phyloP scores from a whole-genome alignment of 2,113 vertebrate genomes.

The Neolamprologus ventralis region DNA sequence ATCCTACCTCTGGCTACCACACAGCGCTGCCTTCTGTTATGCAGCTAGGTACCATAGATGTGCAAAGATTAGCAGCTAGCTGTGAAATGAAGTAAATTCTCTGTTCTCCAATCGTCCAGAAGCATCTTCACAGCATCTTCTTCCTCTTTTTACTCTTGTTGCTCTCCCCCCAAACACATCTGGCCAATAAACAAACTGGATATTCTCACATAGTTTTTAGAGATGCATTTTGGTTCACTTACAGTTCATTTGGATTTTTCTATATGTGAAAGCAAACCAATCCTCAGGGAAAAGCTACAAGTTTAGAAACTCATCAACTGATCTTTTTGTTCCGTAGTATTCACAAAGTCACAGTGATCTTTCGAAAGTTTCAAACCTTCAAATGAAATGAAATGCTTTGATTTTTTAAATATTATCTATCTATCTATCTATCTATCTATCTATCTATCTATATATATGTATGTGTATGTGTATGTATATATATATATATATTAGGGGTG shows the following conservation, averaged over 20 bases:
- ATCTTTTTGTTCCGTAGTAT: background rate
- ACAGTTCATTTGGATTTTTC: background rate
- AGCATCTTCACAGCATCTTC: background rate
- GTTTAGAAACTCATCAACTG: background rate
- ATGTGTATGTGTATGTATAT: no score
- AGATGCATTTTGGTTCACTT: background rate
- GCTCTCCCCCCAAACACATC: background rate
- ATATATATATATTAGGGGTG: no score
- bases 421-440: no score
- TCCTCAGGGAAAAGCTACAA: background rate
- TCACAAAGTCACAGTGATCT: background rate
- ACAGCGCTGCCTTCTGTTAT: background rate
- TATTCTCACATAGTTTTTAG: background rate
- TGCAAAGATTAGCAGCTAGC: background rate
- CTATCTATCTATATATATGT: no score
- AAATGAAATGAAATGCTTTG: background rate
- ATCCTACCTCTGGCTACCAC: background rate
- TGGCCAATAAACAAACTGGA: background rate
- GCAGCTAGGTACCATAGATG: background rate
- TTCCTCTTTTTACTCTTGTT: background rate
- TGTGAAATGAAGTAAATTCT: background rate
- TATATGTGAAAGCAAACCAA: background rate
- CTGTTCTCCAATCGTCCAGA: background rate
- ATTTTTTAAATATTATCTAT: background rate
- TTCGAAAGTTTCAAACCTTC: background rate